phyloP scores from a whole-genome alignment of 2,888 invertebrate genomes.

The Drosophila helvetica region DNA sequence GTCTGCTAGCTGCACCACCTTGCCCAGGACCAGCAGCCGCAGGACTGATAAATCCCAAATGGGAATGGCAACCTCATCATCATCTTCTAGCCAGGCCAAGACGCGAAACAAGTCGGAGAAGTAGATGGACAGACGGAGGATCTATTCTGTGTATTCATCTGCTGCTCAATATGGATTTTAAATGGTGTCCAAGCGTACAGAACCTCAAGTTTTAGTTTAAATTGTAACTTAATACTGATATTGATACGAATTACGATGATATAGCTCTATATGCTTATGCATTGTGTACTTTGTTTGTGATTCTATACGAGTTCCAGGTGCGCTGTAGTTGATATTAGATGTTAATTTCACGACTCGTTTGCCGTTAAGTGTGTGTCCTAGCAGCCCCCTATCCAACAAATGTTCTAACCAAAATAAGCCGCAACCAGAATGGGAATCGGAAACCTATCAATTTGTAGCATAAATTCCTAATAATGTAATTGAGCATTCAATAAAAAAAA shows the following conservation, averaged over 20 bases:
- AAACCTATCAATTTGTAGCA: constrained; percentile 60
- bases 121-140: constrained; percentile 31
- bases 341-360: constrained; percentile 51
- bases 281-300: constrained; percentile 67
- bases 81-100: constrained; percentile 57
- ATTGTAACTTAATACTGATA: constrained; percentile 58
- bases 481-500: constrained; percentile 41
- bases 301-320: constrained; percentile 51
- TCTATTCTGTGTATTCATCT: neutral
- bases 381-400: constrained; percentile 43
- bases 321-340: constrained; percentile 30
- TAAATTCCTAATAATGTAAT: constrained; percentile 59
- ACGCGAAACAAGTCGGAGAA: constrained; percentile 77
- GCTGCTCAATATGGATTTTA: neutral
- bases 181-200: constrained; percentile 11
- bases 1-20: constrained; percentile 83
- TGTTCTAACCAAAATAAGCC: constrained; percentile 39
- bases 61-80: constrained; percentile 25
- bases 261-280: constrained; percentile 33
- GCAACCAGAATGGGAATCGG: constrained; percentile 23
- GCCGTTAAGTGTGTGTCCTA: constrained; percentile 58
- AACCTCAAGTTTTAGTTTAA: constrained; percentile 75
- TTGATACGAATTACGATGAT: constrained; percentile 18
- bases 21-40: constrained; percentile 81
- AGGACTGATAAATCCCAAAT: constrained; percentile 79